Percentiles rank a stretch among this genome's conserved stretches.
These are phyloP conservation scores for Anabas testudineus DNA, from an alignment of 2,797 vertebrate genomes.

Conservation along the genomic window DNA sequence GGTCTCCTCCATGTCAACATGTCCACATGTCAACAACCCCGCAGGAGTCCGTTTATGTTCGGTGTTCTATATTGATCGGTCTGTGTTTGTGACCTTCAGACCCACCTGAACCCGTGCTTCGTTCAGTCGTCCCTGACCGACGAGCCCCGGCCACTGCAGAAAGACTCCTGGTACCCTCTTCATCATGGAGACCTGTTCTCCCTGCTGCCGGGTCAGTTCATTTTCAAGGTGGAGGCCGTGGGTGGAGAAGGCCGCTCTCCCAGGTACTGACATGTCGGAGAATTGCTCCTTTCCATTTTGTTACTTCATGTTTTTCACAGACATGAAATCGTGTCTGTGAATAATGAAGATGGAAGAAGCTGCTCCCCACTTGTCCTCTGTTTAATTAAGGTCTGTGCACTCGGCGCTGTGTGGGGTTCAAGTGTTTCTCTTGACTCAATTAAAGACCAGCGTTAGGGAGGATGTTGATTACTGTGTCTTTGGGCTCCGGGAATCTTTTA, in stretches of 20 bases:
- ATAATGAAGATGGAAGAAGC: constrained; percentile 9
- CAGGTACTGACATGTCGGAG: constrained; percentile 57
- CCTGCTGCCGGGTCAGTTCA: constrained; percentile 85
- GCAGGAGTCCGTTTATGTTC: too few relatives aligned
- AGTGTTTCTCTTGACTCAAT: constrained; percentile 9
- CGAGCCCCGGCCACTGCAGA: constrained; percentile 81
- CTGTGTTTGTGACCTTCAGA: constrained; percentile 72
- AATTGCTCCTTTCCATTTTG: too few relatives aligned
- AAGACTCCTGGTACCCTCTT: constrained; percentile 81
- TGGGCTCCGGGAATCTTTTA: neutral
- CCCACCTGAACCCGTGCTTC: constrained; percentile 90
- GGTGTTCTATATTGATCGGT: too few relatives aligned
- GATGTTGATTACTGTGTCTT: neutral
- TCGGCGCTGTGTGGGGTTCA: rapidly evolving
- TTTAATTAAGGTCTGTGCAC: constrained; percentile 36
- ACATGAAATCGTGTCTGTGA: too few relatives aligned
- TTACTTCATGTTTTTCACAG: too few relatives aligned
- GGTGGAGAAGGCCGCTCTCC: constrained; percentile 16
- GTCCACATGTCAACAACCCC: too few relatives aligned
- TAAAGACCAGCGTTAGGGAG: neutral
- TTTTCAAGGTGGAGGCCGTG: constrained; percentile 80
- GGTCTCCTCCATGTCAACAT: too few relatives aligned
- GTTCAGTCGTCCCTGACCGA: constrained; percentile 73
- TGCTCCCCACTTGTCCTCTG: constrained; percentile 20
- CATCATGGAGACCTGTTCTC: constrained; percentile 85